Evolutionary conservation across 2,888 invertebrate genomes (phyloP), one percentile per base, ranked within the genome.

Genomic region (Apodemia mormo): DNA sequence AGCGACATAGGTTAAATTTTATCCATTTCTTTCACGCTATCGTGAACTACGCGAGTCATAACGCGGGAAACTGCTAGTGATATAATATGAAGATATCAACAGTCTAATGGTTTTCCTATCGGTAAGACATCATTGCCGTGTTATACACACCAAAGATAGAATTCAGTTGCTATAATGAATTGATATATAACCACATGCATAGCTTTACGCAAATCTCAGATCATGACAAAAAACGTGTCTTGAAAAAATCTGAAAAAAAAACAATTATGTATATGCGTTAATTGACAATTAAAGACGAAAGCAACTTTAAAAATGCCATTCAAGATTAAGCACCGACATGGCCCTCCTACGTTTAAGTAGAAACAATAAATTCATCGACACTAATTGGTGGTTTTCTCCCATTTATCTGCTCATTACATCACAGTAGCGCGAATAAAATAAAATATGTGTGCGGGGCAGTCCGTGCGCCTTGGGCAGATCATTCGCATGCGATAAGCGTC

Each of bases 401-500:
- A 93, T 92, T 93, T 93, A 93, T 93, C 93, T 91, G 92, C 92
- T 93, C 93, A 93, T 93, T 92, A 92, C 93, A 93, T 93, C 93
- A 93, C 93, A 89, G 93, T 92, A 93, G 93, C 92, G 92, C 90
- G 92, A 93, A 92, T 92, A 92, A 92, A 93, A 92, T 92, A 92
- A 93, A 93, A 93, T 92, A 90, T 93, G 90, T 92, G 91, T 87
- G 90, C 85, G 86, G 90, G 87, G 89, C 81, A 79, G 80, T 79
- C 82, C 86, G 88, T 88, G 88, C 90, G 91, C 92, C 89, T 89
- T 88, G 88, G 92, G 90, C 91, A 87, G 93, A 92, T 92, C 88
- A 91, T 90, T 92, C 92, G 92, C 90, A 90, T 90, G 91, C 92
- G 93, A 92, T 93, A 93, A 92, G 89, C 88, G 89, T 85, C 89